These are phyloP conservation scores for Brenthis daphne DNA, from an alignment of 2,888 invertebrate genomes.

Conservation along the genomic window DNA sequence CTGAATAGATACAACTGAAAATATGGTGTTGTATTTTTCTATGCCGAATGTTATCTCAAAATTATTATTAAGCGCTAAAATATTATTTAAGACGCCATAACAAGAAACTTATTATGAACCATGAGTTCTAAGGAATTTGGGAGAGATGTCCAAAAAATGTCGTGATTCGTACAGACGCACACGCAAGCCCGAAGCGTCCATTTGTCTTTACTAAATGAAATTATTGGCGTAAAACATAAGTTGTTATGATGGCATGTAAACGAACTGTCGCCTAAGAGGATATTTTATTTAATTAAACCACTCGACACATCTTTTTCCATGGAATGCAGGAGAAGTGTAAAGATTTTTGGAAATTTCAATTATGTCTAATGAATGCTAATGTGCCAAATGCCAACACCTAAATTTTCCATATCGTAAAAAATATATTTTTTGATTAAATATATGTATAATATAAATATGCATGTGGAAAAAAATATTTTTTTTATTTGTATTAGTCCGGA, in stretches of 20 bases:
- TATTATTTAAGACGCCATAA: neutral
- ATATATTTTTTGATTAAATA: neutral
- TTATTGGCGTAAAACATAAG: slow-evolving; percentile 34
- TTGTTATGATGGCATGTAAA: slow-evolving; percentile 11
- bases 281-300: slow-evolving; percentile 37
- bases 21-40: no score
- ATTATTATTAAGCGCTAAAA: slow-evolving; percentile 18
- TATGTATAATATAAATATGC: no score
- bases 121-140: slow-evolving; percentile 13
- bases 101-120: neutral
- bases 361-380: neutral
- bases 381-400: neutral
- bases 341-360: neutral
- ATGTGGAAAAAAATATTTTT: no score
- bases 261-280: slow-evolving; percentile 38
- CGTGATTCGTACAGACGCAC: slow-evolving; percentile 20
- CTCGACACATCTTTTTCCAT: slow-evolving; percentile 22
- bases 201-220: slow-evolving; percentile 43
- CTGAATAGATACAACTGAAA: no score
- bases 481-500: no score
- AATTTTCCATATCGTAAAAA: neutral
- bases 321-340: neutral
- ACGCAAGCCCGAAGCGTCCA: slow-evolving; percentile 36
- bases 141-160: slow-evolving; percentile 4
- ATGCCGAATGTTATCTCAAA: no score